Conservation (phyloP, 2,113 vertebrate species). For the Desmodus rotundus region DNA sequence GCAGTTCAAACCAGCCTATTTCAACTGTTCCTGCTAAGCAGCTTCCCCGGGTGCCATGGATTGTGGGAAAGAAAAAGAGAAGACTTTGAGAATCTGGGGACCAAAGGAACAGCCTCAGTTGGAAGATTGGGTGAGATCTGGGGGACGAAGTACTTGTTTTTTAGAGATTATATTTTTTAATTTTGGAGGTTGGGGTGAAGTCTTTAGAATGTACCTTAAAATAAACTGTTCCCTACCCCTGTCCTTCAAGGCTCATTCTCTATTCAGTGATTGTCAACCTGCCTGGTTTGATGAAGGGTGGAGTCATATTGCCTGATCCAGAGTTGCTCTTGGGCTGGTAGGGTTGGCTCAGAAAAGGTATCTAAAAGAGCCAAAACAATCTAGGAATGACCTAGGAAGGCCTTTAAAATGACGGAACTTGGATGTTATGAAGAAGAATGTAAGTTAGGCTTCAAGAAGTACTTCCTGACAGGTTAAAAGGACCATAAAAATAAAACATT, state of each 20-base stretch:
- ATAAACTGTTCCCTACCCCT: slow-evolving; percentile 52
- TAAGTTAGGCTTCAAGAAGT: not conserved
- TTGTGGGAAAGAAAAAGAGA: not conserved
- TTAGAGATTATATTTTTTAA: slow-evolving; percentile 60
- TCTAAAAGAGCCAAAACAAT: not conserved
- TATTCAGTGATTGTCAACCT: not conserved
- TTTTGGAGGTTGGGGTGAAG: slow-evolving; percentile 28
- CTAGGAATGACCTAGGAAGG: not conserved
- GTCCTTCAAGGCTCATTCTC: not conserved
- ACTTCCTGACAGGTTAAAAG: not conserved
- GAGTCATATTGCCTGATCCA: too few relatives aligned
- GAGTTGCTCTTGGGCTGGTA: not conserved
- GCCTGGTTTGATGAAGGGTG: not conserved
- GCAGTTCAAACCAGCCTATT: not conserved
- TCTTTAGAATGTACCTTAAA: slow-evolving; percentile 69
- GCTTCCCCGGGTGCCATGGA: not conserved
- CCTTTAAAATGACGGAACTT: not conserved
- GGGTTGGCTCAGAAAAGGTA: not conserved
- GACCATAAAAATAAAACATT: not conserved
- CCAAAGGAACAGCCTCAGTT: slow-evolving; percentile 44
- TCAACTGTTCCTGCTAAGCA: not conserved
- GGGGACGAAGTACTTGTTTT: slow-evolving; percentile 49
- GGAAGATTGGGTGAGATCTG: not conserved
- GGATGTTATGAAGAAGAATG: not conserved
- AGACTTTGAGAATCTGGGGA: not conserved